These are phyloP conservation scores for Columba livia DNA, from an alignment of 2,113 vertebrate genomes.

Conservation along the genomic window DNA sequence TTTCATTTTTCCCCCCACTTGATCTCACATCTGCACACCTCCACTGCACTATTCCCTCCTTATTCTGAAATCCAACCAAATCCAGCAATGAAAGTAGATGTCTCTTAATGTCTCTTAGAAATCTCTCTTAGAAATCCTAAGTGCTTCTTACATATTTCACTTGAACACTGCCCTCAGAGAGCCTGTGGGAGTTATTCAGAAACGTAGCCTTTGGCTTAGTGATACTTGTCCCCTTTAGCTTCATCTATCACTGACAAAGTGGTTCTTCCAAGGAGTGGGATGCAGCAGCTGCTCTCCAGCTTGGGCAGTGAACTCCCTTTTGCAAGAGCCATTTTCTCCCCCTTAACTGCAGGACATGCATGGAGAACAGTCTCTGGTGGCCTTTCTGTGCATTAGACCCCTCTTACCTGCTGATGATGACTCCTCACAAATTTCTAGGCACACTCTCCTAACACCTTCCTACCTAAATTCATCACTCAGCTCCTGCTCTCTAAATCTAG, in stretches of 20 bases:
- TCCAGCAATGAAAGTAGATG: not conserved
- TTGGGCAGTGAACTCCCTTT: not conserved
- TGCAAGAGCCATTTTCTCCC: not conserved
- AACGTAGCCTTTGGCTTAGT: slow-evolving; percentile 2
- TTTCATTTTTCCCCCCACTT: not conserved
- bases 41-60: not conserved
- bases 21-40: not conserved
- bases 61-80: not conserved
- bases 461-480: slow-evolving; percentile 3
- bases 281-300: not conserved
- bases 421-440: not conserved
- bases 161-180: not conserved
- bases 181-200: not conserved
- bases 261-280: not conserved
- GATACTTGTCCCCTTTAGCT: slow-evolving; percentile 8
- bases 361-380: not conserved
- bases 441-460: not conserved
- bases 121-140: not conserved
- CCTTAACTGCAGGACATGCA: accelerated
- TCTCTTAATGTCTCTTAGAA: not conserved
- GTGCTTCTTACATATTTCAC: slow-evolving; percentile 13
- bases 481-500: slow-evolving; percentile 10
- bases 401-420: not conserved
- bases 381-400: not conserved
- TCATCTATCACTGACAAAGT: not conserved